Conservation (phyloP, 2,113 vertebrate genomes). For the Rhineura floridana region DNA sequence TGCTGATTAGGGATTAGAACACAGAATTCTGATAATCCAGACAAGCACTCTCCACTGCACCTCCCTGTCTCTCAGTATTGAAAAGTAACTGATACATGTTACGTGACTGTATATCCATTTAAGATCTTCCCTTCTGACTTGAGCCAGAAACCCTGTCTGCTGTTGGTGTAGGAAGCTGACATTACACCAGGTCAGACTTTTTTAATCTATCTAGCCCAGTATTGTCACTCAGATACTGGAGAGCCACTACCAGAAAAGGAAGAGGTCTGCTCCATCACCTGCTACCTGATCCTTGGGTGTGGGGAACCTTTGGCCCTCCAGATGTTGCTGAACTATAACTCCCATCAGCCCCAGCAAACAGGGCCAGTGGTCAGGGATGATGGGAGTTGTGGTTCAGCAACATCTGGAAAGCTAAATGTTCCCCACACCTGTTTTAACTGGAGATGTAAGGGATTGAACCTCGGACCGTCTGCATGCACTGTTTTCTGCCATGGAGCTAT, state of each 20-base stretch:
- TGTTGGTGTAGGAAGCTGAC: background rate
- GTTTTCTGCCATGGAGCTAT: background rate
- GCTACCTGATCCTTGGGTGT: background rate
- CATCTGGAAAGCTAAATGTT: too few relatives aligned
- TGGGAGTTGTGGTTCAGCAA: too few relatives aligned
- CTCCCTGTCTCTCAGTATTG: background rate
- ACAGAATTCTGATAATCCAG: too few relatives aligned
- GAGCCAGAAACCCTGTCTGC: background rate
- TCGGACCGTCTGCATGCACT: background rate
- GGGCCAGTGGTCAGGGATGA: too few relatives aligned
- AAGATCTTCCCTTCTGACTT: background rate
- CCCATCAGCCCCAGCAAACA: too few relatives aligned
- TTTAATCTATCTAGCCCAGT: background rate
- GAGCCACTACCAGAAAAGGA: too few relatives aligned
- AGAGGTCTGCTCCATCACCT: background rate
- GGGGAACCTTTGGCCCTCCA: too few relatives aligned
- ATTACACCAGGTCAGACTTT: background rate
- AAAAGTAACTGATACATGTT: background rate
- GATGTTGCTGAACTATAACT: too few relatives aligned
- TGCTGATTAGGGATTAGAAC: background rate
- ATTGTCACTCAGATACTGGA: background rate
- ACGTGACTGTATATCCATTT: background rate
- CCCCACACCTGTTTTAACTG: too few relatives aligned
- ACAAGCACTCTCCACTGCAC: background rate
- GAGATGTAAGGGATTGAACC: background rate